Conservation (phyloP, 2,888 invertebrate genomes). For the Dilophus febrilis region DNA sequence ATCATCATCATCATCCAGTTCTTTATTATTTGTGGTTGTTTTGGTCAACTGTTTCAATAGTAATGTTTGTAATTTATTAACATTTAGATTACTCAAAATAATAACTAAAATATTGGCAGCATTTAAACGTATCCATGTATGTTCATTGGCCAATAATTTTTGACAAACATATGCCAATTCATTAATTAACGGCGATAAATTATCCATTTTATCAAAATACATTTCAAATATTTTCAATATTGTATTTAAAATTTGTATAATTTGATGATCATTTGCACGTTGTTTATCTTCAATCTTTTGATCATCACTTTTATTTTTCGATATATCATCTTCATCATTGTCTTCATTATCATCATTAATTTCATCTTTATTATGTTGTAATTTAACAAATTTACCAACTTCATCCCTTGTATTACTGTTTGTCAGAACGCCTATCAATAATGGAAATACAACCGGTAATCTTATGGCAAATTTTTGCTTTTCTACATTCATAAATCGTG, state of each 20-base stretch:
- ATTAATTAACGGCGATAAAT: conserved; percentile 33
- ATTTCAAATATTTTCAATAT: conserved; percentile 47
- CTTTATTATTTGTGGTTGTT: conserved; percentile 16
- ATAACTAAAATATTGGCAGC: conserved; percentile 60
- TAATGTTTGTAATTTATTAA: conserved; percentile 37
- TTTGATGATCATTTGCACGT: conserved; percentile 50
- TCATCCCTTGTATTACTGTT: conserved; percentile 35
- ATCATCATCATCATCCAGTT: conserved; percentile 16
- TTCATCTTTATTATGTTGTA: conserved; percentile 18
- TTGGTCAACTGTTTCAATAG: conserved; percentile 14
- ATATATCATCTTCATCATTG: conserved; percentile 6
- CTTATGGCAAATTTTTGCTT: conserved; percentile 49
- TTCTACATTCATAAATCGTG: conserved; percentile 65
- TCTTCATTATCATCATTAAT: conserved; percentile 6
- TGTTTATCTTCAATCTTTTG: conserved; percentile 34
- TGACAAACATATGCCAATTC: conserved; percentile 49
- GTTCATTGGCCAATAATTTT: conserved; percentile 58
- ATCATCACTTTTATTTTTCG: conserved; percentile 1
- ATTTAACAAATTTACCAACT: conserved; percentile 42
- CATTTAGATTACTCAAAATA: conserved; percentile 46
- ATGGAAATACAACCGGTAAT: conserved; percentile 41
- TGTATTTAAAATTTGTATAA: conserved; percentile 57
- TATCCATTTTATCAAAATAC: conserved; percentile 37
- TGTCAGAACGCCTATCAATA: conserved; percentile 38
- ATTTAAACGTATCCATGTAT: conserved; percentile 69